These are phyloP conservation scores for Manis pentadactyla DNA, from an alignment of 2,797 vertebrate species.

Conservation along the genomic window DNA sequence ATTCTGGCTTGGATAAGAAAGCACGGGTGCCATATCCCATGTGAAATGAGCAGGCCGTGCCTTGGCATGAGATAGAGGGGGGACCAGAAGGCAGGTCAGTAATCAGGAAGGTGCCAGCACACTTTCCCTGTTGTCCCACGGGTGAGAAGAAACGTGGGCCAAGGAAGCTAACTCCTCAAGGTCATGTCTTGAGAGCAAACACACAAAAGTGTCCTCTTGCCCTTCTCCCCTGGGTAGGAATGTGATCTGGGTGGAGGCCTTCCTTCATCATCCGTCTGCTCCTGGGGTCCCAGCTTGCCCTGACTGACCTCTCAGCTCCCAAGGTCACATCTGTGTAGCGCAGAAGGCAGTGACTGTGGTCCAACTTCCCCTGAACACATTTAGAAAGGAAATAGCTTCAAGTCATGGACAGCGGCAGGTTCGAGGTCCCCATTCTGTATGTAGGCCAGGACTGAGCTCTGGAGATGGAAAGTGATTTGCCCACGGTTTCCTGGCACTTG, in stretches of 20 bases:
- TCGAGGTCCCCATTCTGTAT: background rate
- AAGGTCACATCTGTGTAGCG: background rate
- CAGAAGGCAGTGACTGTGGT: background rate
- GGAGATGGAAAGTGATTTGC: background rate
- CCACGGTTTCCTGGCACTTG: background rate
- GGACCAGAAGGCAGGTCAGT: background rate
- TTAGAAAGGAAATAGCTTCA: background rate
- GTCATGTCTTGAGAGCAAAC: background rate
- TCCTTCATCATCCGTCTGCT: background rate
- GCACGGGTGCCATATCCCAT: rapidly evolving
- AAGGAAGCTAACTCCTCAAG: background rate
- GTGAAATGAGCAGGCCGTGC: background rate
- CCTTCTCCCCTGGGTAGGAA: background rate
- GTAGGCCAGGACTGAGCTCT: background rate
- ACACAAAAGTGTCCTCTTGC: no score
- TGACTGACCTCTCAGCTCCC: background rate
- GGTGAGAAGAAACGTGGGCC: background rate
- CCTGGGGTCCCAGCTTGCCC: background rate
- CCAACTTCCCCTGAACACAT: rapidly evolving
- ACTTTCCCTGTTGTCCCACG: background rate
- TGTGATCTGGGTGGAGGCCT: background rate
- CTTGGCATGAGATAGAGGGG: background rate
- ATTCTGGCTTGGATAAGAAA: conserved; percentile 19
- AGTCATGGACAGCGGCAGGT: background rate
- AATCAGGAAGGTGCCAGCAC: rapidly evolving